These are phyloP conservation scores for Protomyctophum bolini DNA, from an alignment of 2,113 vertebrate species.

Conservation along the genomic window DNA sequence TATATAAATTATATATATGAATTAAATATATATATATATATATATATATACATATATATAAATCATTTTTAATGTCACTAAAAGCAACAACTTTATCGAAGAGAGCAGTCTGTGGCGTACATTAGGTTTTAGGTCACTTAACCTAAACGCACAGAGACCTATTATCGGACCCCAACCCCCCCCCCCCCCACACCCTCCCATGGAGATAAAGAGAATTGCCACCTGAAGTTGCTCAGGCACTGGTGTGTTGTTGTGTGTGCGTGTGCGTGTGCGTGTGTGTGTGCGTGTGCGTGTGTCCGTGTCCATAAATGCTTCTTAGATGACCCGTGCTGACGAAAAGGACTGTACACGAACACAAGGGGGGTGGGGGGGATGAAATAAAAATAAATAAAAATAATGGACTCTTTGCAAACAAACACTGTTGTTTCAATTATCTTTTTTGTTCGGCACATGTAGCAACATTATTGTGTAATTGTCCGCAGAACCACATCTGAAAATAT, in stretches of 20 bases:
- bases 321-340: conserved; percentile 78
- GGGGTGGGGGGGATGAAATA: conserved; percentile 48
- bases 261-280: conserved; percentile 59
- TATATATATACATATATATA: conserved; percentile 79
- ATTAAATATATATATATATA: conserved; percentile 70
- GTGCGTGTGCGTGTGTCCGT: conserved; percentile 67
- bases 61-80: conserved; percentile 85
- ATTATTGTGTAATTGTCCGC: too few species aligned
- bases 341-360: conserved; percentile 80
- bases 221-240: conserved; percentile 79
- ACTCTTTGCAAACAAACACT: conserved; percentile 78
- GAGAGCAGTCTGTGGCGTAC: conserved; percentile 69
- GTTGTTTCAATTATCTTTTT: conserved; percentile 26
- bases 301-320: conserved; percentile 74
- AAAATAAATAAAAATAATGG: conserved; percentile 71
- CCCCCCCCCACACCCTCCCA: not conserved
- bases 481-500: too few species aligned
- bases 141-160: conserved; percentile 71
- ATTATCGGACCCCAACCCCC: conserved; percentile 36
- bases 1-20: conserved; percentile 56
- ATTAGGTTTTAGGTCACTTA: conserved; percentile 75
- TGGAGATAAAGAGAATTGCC: conserved; percentile 67
- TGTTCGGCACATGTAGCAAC: too few species aligned
- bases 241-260: conserved; percentile 62
- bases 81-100: conserved; percentile 76